Base-by-base conservation (phyloP, 2,797 vertebrate species). In the Pogonophryne albipinna region DNA sequence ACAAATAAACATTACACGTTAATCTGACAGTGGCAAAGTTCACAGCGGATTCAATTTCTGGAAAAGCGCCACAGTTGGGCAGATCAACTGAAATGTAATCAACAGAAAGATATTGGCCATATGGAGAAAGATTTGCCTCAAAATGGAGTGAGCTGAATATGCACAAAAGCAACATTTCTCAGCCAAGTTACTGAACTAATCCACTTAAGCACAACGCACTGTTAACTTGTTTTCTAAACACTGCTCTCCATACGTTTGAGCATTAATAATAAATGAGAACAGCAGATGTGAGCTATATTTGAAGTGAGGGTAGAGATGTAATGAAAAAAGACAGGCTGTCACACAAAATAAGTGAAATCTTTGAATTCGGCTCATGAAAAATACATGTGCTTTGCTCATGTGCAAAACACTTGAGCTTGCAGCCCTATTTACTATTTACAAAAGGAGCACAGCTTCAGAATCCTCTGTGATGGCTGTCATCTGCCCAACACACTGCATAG, bases 261-360 rank as follows among this genome's bases (percentile, higher is more conserved):
- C 50, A 76, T 81, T 13, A 78, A 85, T 79, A 55, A 82, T 70
- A 58, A 49, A 86, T 74, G 53, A 65, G 34, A 57, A 66, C 79
- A 65, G 20, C 45, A 50, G 64, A 58, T 49, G 73, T 16, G 3
- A 57, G 74, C 13, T 20, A 49, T 12, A 61, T 67, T 49, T 61
- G 45, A 31, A 49, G 31, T n/a, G 7, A 73, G 66, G 1, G 10
- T 15, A 44, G 19, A 59, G 15, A 59, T 55, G 58, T 53, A 78
- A 80, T 72, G 66, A 71, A 81, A 74, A 76, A 57, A 70, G 52
- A 65, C 64, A 78, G 58, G 42, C 58, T 71, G 64, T 74, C 75
- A 70, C 50, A 62, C 63, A 65, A 44, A 74, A 76, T 76, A 68
- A 84, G 45, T 56, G 47, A 80, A 73, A 63, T 71, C 58, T 76